Evolutionary conservation across 2,888 invertebrate species (phyloP), one percentile per base, ranked within the genome.

Genomic region (Amphimallon solstitiale): DNA sequence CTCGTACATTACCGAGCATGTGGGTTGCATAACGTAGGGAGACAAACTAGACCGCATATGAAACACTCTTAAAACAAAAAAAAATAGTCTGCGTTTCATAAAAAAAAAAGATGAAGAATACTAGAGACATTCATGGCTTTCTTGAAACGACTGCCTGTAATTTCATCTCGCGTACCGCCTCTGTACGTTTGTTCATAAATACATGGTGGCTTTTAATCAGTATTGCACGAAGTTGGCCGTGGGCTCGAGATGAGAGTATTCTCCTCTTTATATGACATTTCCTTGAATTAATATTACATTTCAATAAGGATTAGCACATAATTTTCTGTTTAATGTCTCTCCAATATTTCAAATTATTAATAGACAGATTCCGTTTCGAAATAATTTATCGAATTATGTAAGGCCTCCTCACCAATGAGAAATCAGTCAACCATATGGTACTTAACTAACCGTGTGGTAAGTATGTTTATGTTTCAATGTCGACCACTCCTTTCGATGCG

Each of bases 361-460:
- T 40, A 54, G 38, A 43, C n/a, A 37, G n/a, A n/a, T n/a, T n/a
- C 65, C 35, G 49, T 48, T 51, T 54, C 46, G 37, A 62, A 56
- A 60, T 46, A 23, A 43, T 63, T 69, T 62, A 69, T 63, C 45
- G 45, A 61, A 38, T 65, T 54, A 61, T 62, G 65, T 67, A 63
- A 46, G 29, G n/a, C n/a, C n/a, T 34, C 17, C 38, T 38, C 29
- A 3, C 14, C 43, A 43, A 59, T 29, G 4, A 59, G 56, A 59
- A 43, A 59, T 43, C 43, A 43, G 23, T 45, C 64, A 63, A 67
- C 67, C 70, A 70, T 68, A 70, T 70, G 70, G 70, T 68, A 61
- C 63, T 67, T 66, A 70, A 69, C 63, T 68, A 67, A 54, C 63
- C 63, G 68, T 70, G 62, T 59, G 56, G 14, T 40, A 59, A 59